These are phyloP conservation scores for Ophion slaviceki DNA, from an alignment of 2,888 invertebrate genomes.

Conservation along the genomic window DNA sequence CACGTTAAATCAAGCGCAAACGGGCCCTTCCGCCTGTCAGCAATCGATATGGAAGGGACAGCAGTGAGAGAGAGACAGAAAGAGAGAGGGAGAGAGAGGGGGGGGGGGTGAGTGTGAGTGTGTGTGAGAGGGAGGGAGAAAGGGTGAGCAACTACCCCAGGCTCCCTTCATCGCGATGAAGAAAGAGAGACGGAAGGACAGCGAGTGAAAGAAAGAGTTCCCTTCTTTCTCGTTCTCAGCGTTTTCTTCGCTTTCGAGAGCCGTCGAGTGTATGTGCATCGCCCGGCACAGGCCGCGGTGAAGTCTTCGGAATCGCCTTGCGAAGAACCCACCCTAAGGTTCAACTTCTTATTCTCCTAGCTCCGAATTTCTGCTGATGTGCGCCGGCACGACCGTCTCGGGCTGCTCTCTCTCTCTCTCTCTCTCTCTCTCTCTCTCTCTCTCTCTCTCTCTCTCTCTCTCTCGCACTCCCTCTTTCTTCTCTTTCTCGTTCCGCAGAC, in stretches of 20 bases:
- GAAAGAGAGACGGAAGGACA: not conserved
- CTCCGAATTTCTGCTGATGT: constrained; percentile 41
- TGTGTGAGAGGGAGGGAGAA: constrained; percentile 1
- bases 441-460: not conserved
- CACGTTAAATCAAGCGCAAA: not conserved
- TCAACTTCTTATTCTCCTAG: constrained; percentile 54
- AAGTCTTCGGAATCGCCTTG: constrained; percentile 50
- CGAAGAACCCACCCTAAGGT: constrained; percentile 49
- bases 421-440: constrained; percentile 1
- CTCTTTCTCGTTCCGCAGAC: not conserved
- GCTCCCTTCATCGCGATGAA: constrained; percentile 43
- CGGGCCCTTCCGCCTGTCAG: not conserved
- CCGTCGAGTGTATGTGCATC: constrained; percentile 29
- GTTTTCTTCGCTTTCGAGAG: constrained; percentile 48
- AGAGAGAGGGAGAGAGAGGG: constrained; percentile 20
- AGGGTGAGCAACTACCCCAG: constrained; percentile 53
- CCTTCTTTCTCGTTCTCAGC: constrained; percentile 61
- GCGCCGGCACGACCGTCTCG: constrained; percentile 18
- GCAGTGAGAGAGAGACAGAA: constrained; percentile 37
- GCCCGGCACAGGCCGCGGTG: constrained; percentile 4
- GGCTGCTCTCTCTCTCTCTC: constrained; percentile 12
- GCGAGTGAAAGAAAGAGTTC: constrained; percentile 42
- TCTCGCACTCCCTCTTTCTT: no score
- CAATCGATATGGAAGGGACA: constrained; percentile 13
- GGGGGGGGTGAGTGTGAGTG: not conserved